Percentiles rank a stretch among this genome's conserved stretches.
Evolutionary conservation across 2,797 vertebrate genomes (phyloP).

Genomic region (Chrysocyon brachyurus): DNA sequence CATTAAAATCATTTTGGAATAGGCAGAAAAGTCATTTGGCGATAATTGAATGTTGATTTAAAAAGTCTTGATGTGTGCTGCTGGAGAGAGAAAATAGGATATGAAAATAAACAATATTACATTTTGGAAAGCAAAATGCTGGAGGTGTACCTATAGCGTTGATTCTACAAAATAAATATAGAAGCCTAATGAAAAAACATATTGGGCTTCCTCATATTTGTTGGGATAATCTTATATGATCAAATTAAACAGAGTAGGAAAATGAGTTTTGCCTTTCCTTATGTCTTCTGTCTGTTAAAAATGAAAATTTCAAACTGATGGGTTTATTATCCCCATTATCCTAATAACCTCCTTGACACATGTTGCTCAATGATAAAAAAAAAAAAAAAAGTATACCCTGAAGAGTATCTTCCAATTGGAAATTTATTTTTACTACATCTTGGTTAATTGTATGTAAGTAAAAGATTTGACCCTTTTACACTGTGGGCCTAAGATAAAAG

Average conservation of each 20-base stretch:
- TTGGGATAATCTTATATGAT: slow-evolving; percentile 81
- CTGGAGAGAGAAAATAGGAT: slow-evolving; percentile 66
- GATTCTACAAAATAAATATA: slow-evolving; percentile 85
- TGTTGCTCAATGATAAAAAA: neutral
- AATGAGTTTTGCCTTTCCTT: slow-evolving; percentile 84
- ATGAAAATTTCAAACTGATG: slow-evolving; percentile 43
- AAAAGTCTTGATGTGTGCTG: slow-evolving; percentile 70
- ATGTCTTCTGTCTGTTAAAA: slow-evolving; percentile 84
- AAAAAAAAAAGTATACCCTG: neutral
- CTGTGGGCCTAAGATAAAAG: neutral
- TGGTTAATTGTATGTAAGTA: neutral
- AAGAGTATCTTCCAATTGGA: neutral
- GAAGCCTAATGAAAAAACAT: slow-evolving; percentile 83
- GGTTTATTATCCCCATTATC: neutral
- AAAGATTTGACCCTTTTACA: neutral
- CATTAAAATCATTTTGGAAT: slow-evolving; percentile 72
- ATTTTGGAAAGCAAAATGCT: slow-evolving; percentile 72
- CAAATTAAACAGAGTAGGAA: slow-evolving; percentile 87
- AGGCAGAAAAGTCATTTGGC: slow-evolving; percentile 73
- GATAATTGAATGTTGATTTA: slow-evolving; percentile 78
- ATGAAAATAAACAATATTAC: slow-evolving; percentile 77
- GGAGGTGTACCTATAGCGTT: slow-evolving; percentile 66
- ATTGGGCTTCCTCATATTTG: slow-evolving; percentile 79
- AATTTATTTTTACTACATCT: neutral
- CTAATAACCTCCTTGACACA: neutral